These are phyloP conservation scores for Bilobella aurantiaca DNA, from an alignment of 1,140 invertebrate genomes.

Conservation along the genomic window DNA sequence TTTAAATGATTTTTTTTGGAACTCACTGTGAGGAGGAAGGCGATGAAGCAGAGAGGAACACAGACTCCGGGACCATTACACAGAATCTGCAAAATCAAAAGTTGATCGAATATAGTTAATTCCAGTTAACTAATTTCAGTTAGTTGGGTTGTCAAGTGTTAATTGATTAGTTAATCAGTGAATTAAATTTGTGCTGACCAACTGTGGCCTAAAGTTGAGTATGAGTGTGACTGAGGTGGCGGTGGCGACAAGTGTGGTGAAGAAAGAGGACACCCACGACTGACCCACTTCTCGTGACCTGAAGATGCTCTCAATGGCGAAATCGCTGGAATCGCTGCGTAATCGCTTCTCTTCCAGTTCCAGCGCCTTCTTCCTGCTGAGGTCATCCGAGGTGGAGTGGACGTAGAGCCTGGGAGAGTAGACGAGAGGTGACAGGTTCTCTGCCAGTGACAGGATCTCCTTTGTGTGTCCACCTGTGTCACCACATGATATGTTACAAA, in stretches of 20 bases:
- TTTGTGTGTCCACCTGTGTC: constrained; percentile 65
- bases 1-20: background rate
- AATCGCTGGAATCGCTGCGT: background rate
- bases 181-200: constrained; percentile 43
- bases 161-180: background rate
- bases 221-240: constrained; percentile 59
- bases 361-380: constrained; percentile 57
- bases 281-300: constrained; percentile 80
- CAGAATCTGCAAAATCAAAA: constrained; percentile 46
- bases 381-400: constrained; percentile 63
- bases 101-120: too few relatives aligned
- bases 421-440: constrained; percentile 47
- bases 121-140: too few relatives aligned
- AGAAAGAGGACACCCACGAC: constrained; percentile 65
- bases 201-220: constrained; percentile 54
- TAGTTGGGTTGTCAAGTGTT: too few relatives aligned
- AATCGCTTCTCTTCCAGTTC: constrained; percentile 41
- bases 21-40: constrained; percentile 39
- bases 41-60: constrained; percentile 69
- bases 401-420: constrained; percentile 66
- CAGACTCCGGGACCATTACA: constrained; percentile 95
- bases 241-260: constrained; percentile 62
- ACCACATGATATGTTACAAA: background rate
- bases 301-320: constrained; percentile 51
- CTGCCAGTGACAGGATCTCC: constrained; percentile 68